These are phyloP conservation scores for Micromys minutus DNA, from an alignment of 2,113 vertebrate genomes.

Conservation along the genomic window DNA sequence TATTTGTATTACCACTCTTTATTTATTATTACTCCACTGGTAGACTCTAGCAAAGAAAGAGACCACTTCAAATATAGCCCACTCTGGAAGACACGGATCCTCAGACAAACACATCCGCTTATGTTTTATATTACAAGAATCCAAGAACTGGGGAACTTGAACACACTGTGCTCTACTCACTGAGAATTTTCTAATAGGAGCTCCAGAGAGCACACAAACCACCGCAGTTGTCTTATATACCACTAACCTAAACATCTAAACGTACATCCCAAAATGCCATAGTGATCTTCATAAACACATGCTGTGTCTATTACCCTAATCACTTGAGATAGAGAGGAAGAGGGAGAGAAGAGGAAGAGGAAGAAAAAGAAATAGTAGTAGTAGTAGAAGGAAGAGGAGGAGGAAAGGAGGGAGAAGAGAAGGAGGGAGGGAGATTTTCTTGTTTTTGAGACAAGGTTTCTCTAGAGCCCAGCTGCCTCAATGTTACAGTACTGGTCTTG, in stretches of 20 bases:
- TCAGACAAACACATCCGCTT: constrained; percentile 42
- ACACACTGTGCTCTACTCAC: constrained; percentile 16
- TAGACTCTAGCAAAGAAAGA: constrained; percentile 72
- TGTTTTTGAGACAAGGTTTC: not conserved
- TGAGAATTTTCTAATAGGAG: not conserved
- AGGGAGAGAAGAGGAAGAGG: too few species aligned
- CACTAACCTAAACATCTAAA: constrained; percentile 13
- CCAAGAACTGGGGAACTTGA: constrained; percentile 48
- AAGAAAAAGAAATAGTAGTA: too few species aligned
- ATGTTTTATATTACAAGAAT: constrained; percentile 61
- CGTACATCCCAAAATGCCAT: constrained; percentile 11
- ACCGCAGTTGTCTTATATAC: not conserved
- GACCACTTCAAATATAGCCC: constrained; percentile 71
- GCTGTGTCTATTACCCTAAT: not conserved
- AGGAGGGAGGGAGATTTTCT: not conserved
- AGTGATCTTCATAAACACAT: constrained; percentile 7
- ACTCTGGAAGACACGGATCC: constrained; percentile 57
- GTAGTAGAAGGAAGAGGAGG: too few species aligned
- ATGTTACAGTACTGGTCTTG: not conserved
- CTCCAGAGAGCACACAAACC: not conserved
- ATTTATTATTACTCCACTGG: constrained; percentile 68
- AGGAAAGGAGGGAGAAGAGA: too few species aligned
- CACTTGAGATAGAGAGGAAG: not conserved
- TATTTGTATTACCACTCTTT: constrained; percentile 61
- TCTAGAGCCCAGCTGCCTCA: not conserved